Conservation (phyloP, 2,888 invertebrate species). For the Napeogenes sylphis region DNA sequence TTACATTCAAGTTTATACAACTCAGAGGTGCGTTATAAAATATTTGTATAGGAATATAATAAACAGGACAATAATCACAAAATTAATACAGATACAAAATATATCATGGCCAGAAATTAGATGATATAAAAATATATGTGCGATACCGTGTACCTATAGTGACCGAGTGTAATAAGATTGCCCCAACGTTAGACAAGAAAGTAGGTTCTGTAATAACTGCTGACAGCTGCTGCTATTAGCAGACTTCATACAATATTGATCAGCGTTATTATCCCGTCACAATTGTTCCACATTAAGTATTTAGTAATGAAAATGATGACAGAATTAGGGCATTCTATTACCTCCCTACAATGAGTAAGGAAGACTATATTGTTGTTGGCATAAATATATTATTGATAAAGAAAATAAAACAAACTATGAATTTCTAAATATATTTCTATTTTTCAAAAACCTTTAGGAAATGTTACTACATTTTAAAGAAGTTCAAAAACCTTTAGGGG, state of each 20-base stretch:
- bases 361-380: neutral
- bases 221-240: slow-evolving; percentile 19
- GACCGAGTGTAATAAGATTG: slow-evolving; percentile 3
- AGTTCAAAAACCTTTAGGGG: too few relatives aligned
- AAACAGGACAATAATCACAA: too few relatives aligned
- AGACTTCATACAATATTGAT: slow-evolving; percentile 19
- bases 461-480: too few relatives aligned
- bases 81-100: too few relatives aligned
- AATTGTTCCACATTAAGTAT: slow-evolving; percentile 16
- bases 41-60: too few relatives aligned
- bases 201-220: slow-evolving; percentile 20
- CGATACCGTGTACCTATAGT: neutral
- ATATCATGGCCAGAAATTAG: neutral
- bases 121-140: neutral
- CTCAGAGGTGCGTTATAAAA: too few relatives aligned
- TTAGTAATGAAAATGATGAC: slow-evolving; percentile 5
- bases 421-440: too few relatives aligned
- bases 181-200: slow-evolving; percentile 8
- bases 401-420: neutral
- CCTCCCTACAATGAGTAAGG: neutral
- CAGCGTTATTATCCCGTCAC: slow-evolving; percentile 24
- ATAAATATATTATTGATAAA: neutral
- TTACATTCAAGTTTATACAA: too few relatives aligned
- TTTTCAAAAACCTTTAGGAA: too few relatives aligned
- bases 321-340: slow-evolving; percentile 1